Evolutionary conservation across 2,888 invertebrate species (phyloP), one percentile per base, ranked within the genome.

Genomic region (Brachylomia viminalis): DNA sequence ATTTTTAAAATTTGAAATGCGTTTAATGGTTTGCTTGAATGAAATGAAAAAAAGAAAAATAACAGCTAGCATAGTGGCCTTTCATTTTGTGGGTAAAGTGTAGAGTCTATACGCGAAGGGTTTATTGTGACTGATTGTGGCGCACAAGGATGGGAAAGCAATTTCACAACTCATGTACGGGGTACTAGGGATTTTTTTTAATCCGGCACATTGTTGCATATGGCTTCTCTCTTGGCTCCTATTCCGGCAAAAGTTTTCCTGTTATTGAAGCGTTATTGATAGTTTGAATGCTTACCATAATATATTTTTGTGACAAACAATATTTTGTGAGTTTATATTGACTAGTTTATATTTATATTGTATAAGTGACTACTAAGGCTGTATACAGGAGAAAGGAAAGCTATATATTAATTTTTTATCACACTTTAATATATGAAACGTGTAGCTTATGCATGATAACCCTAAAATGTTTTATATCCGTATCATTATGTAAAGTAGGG

Each of bases 401-500:
- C 27, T 17, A 33, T 67, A 65, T 61, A 75, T 80, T 76, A 82
- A 79, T 72, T 70, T 76, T 85, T 77, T 75, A 83, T 72, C 83
- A 77, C 79, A 86, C 75, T 79, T 89, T 87, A 87, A 88, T 87
- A 90, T 79, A 86, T 85, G 76, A 89, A 87, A 87, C 88, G 86
- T 90, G 87, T 74, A 71, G 67, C 59, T 66, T 75, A 62, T 75
- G 52, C 73, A 74, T 82, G 76, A 80, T 79, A 82, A 75, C 78
- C 82, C 74, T 77, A 75, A 85, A 89, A 84, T 88, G 89, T 90
- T 91, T 92, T 93, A 92, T 91, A 89, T 88, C 88, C 89, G 88
- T 90, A 90, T 92, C 92, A 93, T 94, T 95, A 94, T 95, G 95
- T 93, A 94, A 95, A 95, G 87, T 90, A 91, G 91, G 91, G 88